Evolutionary conservation across 2,797 vertebrate genomes (phyloP), one percentile per base, ranked within the genome.

Genomic region (Tiaroga cobitis): DNA sequence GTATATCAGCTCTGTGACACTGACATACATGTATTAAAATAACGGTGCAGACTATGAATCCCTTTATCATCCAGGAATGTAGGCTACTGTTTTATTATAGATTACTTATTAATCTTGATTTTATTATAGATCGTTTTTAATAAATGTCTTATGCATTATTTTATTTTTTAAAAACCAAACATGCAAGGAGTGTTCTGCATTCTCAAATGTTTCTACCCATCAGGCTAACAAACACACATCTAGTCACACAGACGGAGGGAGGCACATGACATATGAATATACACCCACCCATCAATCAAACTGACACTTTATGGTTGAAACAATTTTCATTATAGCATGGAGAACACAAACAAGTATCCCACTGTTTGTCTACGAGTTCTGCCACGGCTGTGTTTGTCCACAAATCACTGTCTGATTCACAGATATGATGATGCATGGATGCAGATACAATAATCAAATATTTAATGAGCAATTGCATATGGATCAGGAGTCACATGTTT

Each of bases 211-310:
- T 85, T 75, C 56, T 54, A 56, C 34, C 65, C 59, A 83, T 81
- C 24, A 83, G 18, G 18, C 54, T 54, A 39, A 51, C 24, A 86
- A 86, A 83, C 80, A 70, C 78, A 34, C 32, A 65, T 69, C 26
- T 43, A 54, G 59, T 76, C 49, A 3, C 34, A 67, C 49, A 78
- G 46, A 49, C 3, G 19, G 5, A 16, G 51, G 37, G 15, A 4
- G 43, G 34, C 3, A 29, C 39, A 34, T 69, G 49, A 72, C 41
- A 75, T 81, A 51, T 65, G 69, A 77, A 83, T 41, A 68, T 65
- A 77, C 69, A 85, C 63, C 43, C 68, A 80, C 61, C 54, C 81
- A 89, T 89, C 76, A 76, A 84, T 87, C 84, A 87, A 78, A 29
- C 46, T 84, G 86, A 86, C 86, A 87, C 29, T 18, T 77, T 68